phyloP scores from a whole-genome alignment of 2,113 vertebrate species.

The Pan paniscus region DNA sequence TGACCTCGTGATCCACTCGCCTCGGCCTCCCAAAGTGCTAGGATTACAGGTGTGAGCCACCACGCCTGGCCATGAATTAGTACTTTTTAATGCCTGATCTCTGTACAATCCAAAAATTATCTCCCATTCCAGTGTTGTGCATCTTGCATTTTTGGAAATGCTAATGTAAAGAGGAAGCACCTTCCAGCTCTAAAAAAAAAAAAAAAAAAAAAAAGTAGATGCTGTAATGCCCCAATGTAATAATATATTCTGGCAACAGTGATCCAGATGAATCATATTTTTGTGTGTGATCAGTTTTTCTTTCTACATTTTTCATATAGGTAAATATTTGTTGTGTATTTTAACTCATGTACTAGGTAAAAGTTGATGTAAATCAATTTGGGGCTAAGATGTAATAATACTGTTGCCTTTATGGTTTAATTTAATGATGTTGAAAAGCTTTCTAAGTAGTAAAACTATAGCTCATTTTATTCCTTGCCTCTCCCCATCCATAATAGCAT shows the following conservation, averaged over 20 bases:
- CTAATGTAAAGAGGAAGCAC: fast-evolving
- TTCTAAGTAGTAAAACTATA: neutral
- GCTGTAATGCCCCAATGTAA: neutral
- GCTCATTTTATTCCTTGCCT: neutral
- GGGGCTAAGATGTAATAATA: neutral
- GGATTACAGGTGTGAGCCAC: no score
- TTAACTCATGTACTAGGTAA: neutral
- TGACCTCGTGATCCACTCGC: no score
- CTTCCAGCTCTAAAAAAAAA: neutral
- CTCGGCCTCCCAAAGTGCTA: no score
- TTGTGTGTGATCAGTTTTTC: neutral
- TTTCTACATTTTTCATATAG: neutral
- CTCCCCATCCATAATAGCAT: neutral
- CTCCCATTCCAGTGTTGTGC: neutral
- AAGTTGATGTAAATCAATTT: neutral
- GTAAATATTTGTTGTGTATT: neutral
- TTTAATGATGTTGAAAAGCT: neutral
- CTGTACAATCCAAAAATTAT: neutral
- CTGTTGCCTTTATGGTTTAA: neutral
- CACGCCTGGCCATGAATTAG: neutral
- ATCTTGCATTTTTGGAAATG: neutral
- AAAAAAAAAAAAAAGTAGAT: neutral
- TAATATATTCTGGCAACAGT: neutral
- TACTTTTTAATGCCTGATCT: neutral
- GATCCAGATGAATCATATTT: neutral